phyloP scores from a whole-genome alignment of 2,888 invertebrate genomes.

The Bruchidius siliquastri region DNA sequence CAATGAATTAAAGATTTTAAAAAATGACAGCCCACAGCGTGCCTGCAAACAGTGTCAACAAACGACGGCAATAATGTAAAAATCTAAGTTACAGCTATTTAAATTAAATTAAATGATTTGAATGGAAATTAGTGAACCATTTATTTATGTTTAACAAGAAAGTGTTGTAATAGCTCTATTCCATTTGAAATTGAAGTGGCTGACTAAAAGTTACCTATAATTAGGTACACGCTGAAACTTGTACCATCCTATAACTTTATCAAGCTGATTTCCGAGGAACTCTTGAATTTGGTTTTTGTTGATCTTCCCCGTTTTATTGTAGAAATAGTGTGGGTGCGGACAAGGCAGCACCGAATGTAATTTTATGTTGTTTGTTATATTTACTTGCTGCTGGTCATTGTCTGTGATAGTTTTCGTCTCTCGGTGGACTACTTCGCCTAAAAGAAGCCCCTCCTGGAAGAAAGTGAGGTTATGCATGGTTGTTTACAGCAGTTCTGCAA shows the following conservation, averaged over 20 bases:
- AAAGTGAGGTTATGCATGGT: slow-evolving; percentile 6
- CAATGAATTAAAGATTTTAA: too few species aligned
- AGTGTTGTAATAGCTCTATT: too few species aligned
- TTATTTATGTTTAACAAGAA: too few species aligned
- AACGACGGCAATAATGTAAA: too few species aligned
- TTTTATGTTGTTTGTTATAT: slow-evolving; percentile 57
- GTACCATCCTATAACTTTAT: slow-evolving; percentile 65
- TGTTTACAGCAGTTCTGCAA: not conserved
- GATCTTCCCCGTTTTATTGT: slow-evolving; percentile 55
- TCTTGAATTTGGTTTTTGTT: slow-evolving; percentile 52
- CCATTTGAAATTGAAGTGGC: too few species aligned
- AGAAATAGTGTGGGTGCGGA: slow-evolving; percentile 55
- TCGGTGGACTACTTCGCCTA: slow-evolving; percentile 60
- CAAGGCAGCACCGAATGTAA: slow-evolving; percentile 59
- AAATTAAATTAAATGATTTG: too few species aligned
- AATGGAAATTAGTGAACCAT: too few species aligned
- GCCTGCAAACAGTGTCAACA: too few species aligned
- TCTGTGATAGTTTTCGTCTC: slow-evolving; percentile 66
- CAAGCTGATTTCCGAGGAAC: slow-evolving; percentile 52
- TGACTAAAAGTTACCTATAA: not conserved
- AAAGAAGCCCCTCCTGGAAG: slow-evolving; percentile 58
- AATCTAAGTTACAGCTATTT: too few species aligned
- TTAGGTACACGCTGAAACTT: slow-evolving; percentile 55
- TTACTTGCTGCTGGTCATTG: slow-evolving; percentile 59
- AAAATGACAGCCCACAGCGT: too few species aligned